phyloP scores from a whole-genome alignment of 2,797 vertebrate species.

The Siniperca undulata region DNA sequence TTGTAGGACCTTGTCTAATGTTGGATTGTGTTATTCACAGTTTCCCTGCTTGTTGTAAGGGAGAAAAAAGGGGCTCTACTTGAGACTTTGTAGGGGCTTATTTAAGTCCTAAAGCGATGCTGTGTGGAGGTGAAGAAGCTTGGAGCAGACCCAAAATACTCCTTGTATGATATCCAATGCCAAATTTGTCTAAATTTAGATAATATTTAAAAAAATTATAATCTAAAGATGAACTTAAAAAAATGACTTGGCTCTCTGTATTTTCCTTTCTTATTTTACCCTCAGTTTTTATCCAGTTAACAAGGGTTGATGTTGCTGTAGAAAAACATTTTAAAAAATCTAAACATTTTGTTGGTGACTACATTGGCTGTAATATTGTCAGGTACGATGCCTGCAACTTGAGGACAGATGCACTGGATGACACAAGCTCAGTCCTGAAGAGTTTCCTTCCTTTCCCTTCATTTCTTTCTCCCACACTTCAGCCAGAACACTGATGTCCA shows the following conservation, averaged over 20 bases:
- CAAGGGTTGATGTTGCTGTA: background rate
- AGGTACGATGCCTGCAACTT: no score
- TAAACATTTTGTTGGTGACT: background rate
- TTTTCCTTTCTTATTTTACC: background rate
- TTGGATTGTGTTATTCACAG: constrained; percentile 14
- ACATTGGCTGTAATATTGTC: background rate
- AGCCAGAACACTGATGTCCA: constrained; percentile 52
- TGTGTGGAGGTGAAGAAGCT: background rate
- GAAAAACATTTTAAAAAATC: background rate
- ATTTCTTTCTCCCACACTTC: constrained; percentile 31
- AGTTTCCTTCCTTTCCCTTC: constrained; percentile 10
- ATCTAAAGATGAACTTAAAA: background rate
- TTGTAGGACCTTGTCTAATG: constrained; percentile 29
- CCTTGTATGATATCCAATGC: background rate
- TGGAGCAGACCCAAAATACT: background rate
- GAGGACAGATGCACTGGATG: background rate
- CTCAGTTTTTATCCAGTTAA: background rate
- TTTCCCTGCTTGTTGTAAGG: background rate
- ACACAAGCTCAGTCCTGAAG: constrained; percentile 1
- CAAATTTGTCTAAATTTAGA: background rate
- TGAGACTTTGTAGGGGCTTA: background rate
- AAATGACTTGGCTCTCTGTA: background rate
- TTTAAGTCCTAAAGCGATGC: background rate
- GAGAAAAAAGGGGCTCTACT: constrained; percentile 14
- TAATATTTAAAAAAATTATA: background rate